Conservation (phyloP, 2,888 invertebrate genomes). For the Agriopis aurantiaria region DNA sequence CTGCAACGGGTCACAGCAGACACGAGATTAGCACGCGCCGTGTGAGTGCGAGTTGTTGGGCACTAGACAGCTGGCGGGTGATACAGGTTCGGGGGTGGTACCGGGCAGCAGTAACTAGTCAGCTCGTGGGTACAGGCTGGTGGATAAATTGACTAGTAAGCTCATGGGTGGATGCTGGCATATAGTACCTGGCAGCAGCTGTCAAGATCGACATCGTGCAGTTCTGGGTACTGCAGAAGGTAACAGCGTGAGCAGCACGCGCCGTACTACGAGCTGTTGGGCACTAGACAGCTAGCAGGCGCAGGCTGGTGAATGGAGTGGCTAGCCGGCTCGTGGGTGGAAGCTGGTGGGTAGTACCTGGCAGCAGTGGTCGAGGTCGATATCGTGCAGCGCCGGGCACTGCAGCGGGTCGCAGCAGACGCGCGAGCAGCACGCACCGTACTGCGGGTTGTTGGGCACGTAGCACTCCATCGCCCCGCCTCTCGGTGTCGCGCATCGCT, state of each 20-base stretch:
- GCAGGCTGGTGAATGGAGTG: background rate
- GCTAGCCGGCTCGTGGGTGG: background rate
- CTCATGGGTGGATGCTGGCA: background rate
- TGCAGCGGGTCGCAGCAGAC: constrained; percentile 81
- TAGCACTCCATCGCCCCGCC: constrained; percentile 87
- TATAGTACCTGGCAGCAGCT: constrained; percentile 17
- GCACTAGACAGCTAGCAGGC: constrained; percentile 79
- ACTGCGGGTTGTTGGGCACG: constrained; percentile 90
- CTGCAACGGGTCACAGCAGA: constrained; percentile 80
- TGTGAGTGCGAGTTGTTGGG: constrained; percentile 87
- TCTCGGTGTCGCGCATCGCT: constrained; percentile 67
- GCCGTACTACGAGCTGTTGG: constrained; percentile 80
- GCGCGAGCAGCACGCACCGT: constrained; percentile 77
- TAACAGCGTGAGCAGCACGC: constrained; percentile 75
- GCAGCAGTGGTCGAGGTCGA: constrained; percentile 33
- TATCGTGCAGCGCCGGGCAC: constrained; percentile 36
- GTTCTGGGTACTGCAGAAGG: constrained; percentile 63
- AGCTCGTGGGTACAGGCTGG: background rate
- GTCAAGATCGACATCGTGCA: constrained; percentile 30
- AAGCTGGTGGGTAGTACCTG: constrained; percentile 6
- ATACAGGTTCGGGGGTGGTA: no score
- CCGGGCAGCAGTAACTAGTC: background rate
- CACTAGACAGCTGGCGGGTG: constrained; percentile 52
- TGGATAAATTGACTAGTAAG: background rate
- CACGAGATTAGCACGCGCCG: constrained; percentile 76